These are phyloP conservation scores for Pipra filicauda DNA, from an alignment of 2,113 vertebrate species.

Conservation along the genomic window DNA sequence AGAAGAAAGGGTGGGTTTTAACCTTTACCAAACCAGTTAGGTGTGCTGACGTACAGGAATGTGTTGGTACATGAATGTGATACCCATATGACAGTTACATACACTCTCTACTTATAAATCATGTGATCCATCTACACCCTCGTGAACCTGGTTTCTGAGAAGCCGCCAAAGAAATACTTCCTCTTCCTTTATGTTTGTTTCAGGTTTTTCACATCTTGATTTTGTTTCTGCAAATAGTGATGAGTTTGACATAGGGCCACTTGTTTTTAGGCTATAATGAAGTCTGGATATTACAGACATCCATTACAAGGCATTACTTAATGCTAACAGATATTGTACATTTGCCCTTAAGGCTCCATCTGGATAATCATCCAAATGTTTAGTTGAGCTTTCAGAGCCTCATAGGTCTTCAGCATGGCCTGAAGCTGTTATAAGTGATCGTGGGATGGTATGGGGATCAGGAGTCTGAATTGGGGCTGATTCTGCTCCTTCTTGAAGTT, in stretches of 20 bases:
- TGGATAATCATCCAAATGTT: neutral
- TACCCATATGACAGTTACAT: neutral
- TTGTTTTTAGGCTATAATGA: neutral
- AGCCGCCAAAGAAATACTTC: neutral
- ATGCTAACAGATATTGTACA: neutral
- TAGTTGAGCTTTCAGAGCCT: neutral
- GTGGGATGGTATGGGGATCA: no score
- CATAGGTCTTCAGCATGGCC: rapidly evolving
- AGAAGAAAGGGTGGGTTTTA: neutral
- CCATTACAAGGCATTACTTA: neutral
- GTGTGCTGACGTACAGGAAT: neutral
- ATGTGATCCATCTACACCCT: neutral
- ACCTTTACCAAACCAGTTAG: neutral
- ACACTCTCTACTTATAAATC: neutral
- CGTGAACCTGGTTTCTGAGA: neutral
- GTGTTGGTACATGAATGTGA: neutral
- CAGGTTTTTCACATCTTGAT: neutral
- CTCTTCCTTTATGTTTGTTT: neutral
- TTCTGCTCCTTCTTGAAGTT: neutral
- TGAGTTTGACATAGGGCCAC: neutral
- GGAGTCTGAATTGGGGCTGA: neutral
- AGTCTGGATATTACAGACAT: neutral
- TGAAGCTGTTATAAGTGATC: neutral
- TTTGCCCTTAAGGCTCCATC: neutral
- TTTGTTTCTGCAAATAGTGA: neutral